Evolutionary conservation across 35 echinoderm and acorn worm genomes (phyloP), one percentile per base, ranked within the genome.

Genomic region (Eucidaris tribuloides): DNA sequence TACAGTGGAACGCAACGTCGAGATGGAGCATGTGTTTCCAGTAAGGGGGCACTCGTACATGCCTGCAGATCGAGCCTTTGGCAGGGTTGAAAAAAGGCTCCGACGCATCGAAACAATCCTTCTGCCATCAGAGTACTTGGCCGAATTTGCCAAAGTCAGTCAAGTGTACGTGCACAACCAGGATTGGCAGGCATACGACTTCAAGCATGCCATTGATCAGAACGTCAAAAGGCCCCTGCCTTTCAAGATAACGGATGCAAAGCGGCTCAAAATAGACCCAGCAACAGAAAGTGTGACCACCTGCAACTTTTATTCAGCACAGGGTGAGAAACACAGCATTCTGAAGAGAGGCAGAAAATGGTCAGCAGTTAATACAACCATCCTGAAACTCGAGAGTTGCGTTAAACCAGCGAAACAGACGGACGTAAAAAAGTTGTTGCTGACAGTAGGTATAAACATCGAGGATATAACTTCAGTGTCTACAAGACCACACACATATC

Each of bases 1-100:
- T 5, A 18, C 68, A 11, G 42, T 37, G 5, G 20, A 42, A 19
- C 68, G 42, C 33, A 37, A 31, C 6, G 32, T 76, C 11, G 30
- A 19, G 5, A 37, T 7, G 9, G 3, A 76, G 5, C 68, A 9
- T 28, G 30, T 66, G 11, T 66, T 66, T 31, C 62, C 62, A 66
- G 29, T 66, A 66, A 15, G 62, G n/a, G 68, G 68, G 68, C 68
- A 76, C 39, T 76, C 68, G 18, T 76, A 76, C 68, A 76, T 76
- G 68, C 68, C 68, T 11, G 17, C 32, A 4, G 68, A 66, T 31
- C 32, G 68, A 6, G 68, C 68, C 7, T 76, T 76, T 42, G 68
- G 68, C 11, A 76, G 68, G 23, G 68, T 76, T 9, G 39, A 42
- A 4, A 14, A 34, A 9, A 11, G 39, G 5, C 39, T 76, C 5